Base-by-base conservation (phyloP, 2,888 invertebrate genomes). In the Phrixothrix hirtus region DNA sequence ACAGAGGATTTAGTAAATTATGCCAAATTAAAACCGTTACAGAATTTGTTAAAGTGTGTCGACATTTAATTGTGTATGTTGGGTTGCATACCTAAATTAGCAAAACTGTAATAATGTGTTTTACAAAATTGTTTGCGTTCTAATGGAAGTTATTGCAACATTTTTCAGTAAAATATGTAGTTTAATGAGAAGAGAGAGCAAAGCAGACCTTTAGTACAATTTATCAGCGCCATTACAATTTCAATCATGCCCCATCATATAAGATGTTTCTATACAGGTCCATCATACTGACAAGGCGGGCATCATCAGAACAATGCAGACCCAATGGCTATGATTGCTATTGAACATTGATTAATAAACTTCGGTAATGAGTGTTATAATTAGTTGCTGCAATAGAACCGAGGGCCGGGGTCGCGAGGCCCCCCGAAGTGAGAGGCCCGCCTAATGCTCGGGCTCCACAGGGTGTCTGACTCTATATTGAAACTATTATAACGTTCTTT, bases 291-390 rank as follows among this genome's bases (percentile, higher is more conserved):
- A 51, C 55, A 47, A 60, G 60, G 56, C 53, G 56, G 58, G 48
- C 51, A 57, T 38, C 60, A 59, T 59, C 63, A 59, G 57, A 67
- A 64, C 66, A 66, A 67, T 66, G 60, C 64, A 49, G 57, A 59
- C 59, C 66, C 66, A 70, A 66, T 66, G 67, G 66, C 58, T 61
- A 59, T 67, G 67, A 70, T 70, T 69, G 66, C 67, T 66, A 68
- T 69, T 70, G 70, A 73, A 74, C 72, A 68, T 74, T 75, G 75
- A 76, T 76, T 75, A 73, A 75, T 76, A 75, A 75, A 76, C 74
- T 76, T 76, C 67, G 66, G 72, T 75, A 75, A 76, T 75, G 75
- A 76, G 73, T 72, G 73, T 72, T 73, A 72, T 75, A 75, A 75
- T 75, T 75, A 75, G 73, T 73, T 74, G 70, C 67, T 67, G 66